These are phyloP conservation scores for Coptotermes formosanus DNA, from an alignment of 1,140 invertebrate genomes.

Conservation along the genomic window DNA sequence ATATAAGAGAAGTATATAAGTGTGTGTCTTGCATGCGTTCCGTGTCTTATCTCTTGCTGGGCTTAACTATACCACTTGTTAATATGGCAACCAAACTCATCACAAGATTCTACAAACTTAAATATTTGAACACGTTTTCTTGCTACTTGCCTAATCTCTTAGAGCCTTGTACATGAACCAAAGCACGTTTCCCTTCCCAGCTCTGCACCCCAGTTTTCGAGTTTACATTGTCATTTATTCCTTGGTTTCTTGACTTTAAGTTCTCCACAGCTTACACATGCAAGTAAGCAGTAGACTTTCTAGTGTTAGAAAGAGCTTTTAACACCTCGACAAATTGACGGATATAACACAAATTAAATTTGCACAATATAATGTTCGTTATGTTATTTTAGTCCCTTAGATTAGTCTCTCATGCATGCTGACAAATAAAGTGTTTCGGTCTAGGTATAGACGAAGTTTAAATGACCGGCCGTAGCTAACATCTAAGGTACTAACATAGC, in stretches of 20 bases:
- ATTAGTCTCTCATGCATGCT: neutral
- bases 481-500: too few species aligned
- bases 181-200: neutral
- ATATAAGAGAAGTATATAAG: neutral
- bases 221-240: neutral
- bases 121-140: constrained; percentile 17
- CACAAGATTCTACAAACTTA: constrained; percentile 13
- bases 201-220: neutral
- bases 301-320: neutral
- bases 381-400: neutral
- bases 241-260: neutral
- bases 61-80: constrained; percentile 12
- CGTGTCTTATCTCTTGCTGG: neutral
- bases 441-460: too few species aligned
- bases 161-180: constrained; percentile 1
- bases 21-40: neutral
- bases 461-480: too few species aligned
- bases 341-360: neutral
- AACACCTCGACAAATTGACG: neutral
- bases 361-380: neutral
- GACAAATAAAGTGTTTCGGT: too few species aligned
- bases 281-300: neutral
- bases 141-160: constrained; percentile 11
- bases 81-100: constrained; percentile 16
- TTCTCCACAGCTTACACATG: neutral